Percentiles rank a stretch among this genome's conserved stretches.
These are phyloP conservation scores for Apeltes quadracus DNA, from an alignment of 2,113 vertebrate species.

Conservation along the genomic window DNA sequence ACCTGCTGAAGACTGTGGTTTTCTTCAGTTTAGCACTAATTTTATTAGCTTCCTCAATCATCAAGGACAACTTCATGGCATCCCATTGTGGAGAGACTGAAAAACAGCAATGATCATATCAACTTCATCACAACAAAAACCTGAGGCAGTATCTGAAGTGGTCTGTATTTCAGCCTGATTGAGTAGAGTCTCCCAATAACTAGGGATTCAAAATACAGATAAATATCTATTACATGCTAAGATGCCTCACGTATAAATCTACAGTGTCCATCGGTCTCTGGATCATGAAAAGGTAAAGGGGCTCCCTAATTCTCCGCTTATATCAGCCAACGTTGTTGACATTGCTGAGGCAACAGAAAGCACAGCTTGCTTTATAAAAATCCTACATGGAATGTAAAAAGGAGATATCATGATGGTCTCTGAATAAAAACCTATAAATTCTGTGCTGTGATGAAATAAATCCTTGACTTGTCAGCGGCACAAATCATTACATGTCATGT, in stretches of 20 bases:
- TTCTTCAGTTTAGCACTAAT: conserved; percentile 87
- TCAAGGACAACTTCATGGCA: conserved; percentile 92
- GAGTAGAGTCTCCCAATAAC: neutral
- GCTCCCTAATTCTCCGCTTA: neutral
- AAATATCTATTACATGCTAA: neutral
- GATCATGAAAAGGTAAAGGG: neutral
- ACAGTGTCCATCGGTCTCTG: neutral
- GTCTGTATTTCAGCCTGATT: neutral
- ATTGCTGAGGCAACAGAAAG: too few species aligned
- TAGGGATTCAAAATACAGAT: neutral
- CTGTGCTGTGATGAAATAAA: too few species aligned
- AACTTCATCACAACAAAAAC: neutral
- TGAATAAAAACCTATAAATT: too few species aligned
- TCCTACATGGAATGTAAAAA: too few species aligned
- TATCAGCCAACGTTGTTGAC: too few species aligned
- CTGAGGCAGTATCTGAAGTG: neutral
- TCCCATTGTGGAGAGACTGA: conserved; percentile 87
- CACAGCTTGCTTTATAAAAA: too few species aligned
- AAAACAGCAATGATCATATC: conserved; percentile 30
- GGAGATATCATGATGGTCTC: too few species aligned
- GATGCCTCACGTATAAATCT: neutral
- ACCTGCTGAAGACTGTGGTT: conserved; percentile 89
- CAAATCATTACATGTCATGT: too few species aligned
- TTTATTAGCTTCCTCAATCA: conserved; percentile 94
- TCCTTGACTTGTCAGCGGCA: too few species aligned